Evolutionary conservation across 2,113 vertebrate species (phyloP).

Genomic region (Gymnogyps californianus): DNA sequence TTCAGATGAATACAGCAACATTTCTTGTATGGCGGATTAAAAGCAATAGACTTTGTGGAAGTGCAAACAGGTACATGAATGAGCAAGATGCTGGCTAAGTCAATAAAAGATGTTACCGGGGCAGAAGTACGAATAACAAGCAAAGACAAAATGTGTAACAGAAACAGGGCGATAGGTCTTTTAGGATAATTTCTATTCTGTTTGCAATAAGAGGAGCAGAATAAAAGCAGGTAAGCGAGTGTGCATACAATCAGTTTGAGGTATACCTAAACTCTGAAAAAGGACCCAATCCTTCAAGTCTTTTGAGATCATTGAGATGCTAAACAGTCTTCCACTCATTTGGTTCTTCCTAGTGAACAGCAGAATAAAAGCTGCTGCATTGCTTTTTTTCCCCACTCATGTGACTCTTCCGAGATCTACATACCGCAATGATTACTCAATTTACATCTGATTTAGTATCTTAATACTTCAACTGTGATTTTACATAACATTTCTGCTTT

Average conservation of each 20-base stretch:
- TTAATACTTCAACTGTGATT: constrained; percentile 49
- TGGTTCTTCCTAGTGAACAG: not conserved
- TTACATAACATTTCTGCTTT: constrained; percentile 48
- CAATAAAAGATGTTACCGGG: not conserved
- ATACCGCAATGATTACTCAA: constrained; percentile 44
- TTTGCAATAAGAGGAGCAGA: not conserved
- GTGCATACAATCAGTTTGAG: not conserved
- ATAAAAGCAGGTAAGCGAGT: not conserved
- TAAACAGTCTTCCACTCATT: not conserved
- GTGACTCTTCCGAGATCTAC: constrained; percentile 15
- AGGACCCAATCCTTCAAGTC: not conserved
- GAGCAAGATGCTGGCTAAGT: not conserved
- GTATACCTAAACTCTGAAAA: not conserved
- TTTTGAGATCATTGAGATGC: not conserved
- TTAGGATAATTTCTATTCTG: not conserved
- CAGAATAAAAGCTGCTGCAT: constrained; percentile 7
- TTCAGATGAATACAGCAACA: not conserved
- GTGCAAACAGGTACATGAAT: not conserved
- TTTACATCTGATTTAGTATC: constrained; percentile 59
- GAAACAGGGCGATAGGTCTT: not conserved
- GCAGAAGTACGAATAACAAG: not conserved
- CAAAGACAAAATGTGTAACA: not conserved
- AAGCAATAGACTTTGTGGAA: not conserved
- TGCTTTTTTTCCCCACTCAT: not conserved
- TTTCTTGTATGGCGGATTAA: not conserved